These are phyloP conservation scores for Aleiodes sp. DNA, from an alignment of 1,140 invertebrate species.

Conservation along the genomic window DNA sequence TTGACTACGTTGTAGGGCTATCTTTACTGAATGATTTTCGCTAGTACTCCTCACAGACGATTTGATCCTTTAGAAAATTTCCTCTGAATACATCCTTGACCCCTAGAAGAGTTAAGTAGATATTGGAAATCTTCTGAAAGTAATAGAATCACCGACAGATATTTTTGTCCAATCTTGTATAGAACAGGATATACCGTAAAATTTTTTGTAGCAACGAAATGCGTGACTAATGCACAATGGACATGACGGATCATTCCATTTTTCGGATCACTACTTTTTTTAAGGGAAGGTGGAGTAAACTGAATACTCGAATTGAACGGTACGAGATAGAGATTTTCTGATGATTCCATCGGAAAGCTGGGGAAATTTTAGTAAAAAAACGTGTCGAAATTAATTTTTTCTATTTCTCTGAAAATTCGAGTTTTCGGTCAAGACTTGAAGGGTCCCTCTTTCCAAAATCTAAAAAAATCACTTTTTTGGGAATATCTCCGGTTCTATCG, in stretches of 20 bases:
- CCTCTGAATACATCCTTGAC: neutral
- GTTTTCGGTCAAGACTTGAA: too few relatives aligned
- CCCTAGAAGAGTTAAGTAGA: neutral
- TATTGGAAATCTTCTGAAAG: neutral
- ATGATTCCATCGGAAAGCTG: too few relatives aligned
- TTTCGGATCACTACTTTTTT: neutral
- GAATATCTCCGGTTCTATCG: too few relatives aligned
- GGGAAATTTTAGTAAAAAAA: too few relatives aligned
- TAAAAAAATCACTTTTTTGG: too few relatives aligned
- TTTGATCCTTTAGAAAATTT: conserved; percentile 43
- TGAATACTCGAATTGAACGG: too few relatives aligned
- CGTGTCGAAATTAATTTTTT: too few relatives aligned
- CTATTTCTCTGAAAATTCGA: too few relatives aligned
- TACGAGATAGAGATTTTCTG: too few relatives aligned
- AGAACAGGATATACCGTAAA: neutral
- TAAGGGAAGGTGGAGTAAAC: too few relatives aligned
- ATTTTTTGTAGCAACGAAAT: conserved; percentile 23
- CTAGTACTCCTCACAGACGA: conserved; percentile 55
- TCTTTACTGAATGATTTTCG: conserved; percentile 53
- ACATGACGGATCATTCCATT: conserved; percentile 5
- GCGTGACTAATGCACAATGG: conserved; percentile 46
- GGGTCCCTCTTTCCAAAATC: too few relatives aligned
- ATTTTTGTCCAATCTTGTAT: neutral
- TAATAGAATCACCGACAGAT: neutral
- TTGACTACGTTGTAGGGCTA: conserved; percentile 45